phyloP scores from a whole-genome alignment of 37 sponge, comb jelly and placozoan genomes.

The Aphrocallistes beatrix region DNA sequence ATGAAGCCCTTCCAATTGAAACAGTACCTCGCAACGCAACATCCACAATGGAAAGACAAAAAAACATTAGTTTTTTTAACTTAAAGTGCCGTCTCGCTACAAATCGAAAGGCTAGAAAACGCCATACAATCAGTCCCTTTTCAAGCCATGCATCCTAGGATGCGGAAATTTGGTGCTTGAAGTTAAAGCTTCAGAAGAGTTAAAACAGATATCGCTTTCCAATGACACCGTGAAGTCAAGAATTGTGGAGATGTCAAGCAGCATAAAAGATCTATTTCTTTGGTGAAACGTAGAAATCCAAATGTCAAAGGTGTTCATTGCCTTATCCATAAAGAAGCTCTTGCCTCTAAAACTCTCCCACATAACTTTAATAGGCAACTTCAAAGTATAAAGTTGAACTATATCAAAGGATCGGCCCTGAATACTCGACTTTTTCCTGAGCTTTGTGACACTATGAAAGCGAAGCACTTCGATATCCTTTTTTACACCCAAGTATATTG shows the following conservation, averaged over 20 bases:
- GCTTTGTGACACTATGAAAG: not conserved
- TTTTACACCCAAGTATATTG: conserved; percentile 1
- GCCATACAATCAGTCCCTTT: not conserved
- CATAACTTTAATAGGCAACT: conserved; percentile 16
- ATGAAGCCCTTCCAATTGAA: conserved; percentile 14
- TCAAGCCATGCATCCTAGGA: conserved; percentile 19
- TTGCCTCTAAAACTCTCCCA: conserved; percentile 9
- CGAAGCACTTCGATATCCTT: conserved; percentile 9
- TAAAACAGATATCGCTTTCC: conserved; percentile 9
- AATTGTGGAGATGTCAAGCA: conserved; percentile 17
- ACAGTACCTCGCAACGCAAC: not conserved
- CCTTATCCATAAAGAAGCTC: conserved; percentile 12
- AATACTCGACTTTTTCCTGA: conserved; percentile 9
- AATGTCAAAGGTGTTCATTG: conserved; percentile 12
- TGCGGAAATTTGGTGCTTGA: conserved; percentile 1
- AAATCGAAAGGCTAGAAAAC: not conserved
- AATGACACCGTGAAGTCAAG: conserved; percentile 15
- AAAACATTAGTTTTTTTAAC: not conserved
- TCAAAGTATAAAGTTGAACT: not conserved
- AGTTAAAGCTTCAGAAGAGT: conserved; percentile 10
- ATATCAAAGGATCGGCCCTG: conserved; percentile 16
- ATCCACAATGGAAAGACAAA: conserved; percentile 2
- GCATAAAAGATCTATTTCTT: conserved; percentile 11
- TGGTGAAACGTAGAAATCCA: conserved; percentile 20
- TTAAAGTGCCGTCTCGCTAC: conserved; percentile 17